Base-by-base conservation (phyloP, 2,113 vertebrate genomes). In the Platichthys stellatus region DNA sequence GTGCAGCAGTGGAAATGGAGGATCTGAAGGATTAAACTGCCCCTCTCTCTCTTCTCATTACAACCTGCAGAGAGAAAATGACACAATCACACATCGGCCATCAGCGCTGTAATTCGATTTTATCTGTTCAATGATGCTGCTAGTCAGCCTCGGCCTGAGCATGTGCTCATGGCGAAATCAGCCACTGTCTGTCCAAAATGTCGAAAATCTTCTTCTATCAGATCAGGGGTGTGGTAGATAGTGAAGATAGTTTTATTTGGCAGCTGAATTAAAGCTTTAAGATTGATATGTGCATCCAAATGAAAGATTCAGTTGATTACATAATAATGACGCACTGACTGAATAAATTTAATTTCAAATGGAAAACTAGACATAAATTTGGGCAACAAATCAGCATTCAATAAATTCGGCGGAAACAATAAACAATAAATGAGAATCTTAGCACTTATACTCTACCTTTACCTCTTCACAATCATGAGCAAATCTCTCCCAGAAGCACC, bases 21-120 rank as follows among this genome's bases (percentile, higher is more conserved):
- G 76, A 86, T 87, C 74, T 89, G 64, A 75, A 73, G 87, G 91
- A 92, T 93, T 91, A 89, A 57, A 49, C 56, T 45, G 26, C 69
- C 57, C 53, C 62, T 47, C 72, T 63, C 82, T 76, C 71, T 75
- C 51, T 80, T 86, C 83, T 89, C 87, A 91, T 89, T 90, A 87
- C 88, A 83, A 85, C 83, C 85, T 77, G 82, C 86, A 79, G 72
- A 78, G 85, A 93, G 77, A 90, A 89, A 92, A 88, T 81, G 77
- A 86, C 77, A 91, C 83, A 87, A 85, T 92, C 85, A 83, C 85
- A 84, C 70, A 74, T 80, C 47, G 54, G 73, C 86, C 84, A 88
- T 91, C 89, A 85, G 81, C 76, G 40, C 79, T 35, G 70, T 90
- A 84, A 91, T 90, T 90, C 57, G 69, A 90, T 92, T 91, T 88